Conservation (phyloP, 2,113 vertebrate species). For the Antidorcas marsupialis region DNA sequence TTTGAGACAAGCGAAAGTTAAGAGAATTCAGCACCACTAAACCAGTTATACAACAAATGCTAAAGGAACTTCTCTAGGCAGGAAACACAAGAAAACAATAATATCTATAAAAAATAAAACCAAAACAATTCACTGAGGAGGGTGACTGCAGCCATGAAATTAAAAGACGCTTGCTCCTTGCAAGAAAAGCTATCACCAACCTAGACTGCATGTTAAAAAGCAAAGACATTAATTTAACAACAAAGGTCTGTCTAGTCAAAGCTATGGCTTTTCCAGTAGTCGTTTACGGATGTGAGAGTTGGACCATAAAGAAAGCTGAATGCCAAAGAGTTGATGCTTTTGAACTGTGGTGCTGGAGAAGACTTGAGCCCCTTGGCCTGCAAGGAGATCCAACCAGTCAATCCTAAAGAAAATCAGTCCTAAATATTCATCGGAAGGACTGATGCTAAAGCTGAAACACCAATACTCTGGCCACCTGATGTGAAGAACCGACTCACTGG, state of each 20-base stretch:
- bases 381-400: neutral
- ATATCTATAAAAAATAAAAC: neutral
- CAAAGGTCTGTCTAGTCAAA: neutral
- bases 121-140: too few species aligned
- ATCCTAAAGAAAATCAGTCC: neutral
- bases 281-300: too few species aligned
- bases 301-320: neutral
- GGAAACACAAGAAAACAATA: neutral
- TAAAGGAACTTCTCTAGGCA: neutral
- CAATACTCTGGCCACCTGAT: neutral
- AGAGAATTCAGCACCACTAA: neutral
- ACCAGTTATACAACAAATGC: neutral
- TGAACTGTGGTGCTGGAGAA: neutral
- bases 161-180: neutral
- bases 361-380: neutral
- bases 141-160: neutral
- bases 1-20: neutral
- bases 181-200: neutral
- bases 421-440: neutral
- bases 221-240: neutral
- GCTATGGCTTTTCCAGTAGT: neutral
- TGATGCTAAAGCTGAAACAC: neutral
- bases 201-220: neutral
- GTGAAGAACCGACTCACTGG: neutral
- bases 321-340: too few species aligned